These are phyloP conservation scores for Enteromius unitaeniatus DNA, from an alignment of 2,797 vertebrate genomes.

Conservation along the genomic window DNA sequence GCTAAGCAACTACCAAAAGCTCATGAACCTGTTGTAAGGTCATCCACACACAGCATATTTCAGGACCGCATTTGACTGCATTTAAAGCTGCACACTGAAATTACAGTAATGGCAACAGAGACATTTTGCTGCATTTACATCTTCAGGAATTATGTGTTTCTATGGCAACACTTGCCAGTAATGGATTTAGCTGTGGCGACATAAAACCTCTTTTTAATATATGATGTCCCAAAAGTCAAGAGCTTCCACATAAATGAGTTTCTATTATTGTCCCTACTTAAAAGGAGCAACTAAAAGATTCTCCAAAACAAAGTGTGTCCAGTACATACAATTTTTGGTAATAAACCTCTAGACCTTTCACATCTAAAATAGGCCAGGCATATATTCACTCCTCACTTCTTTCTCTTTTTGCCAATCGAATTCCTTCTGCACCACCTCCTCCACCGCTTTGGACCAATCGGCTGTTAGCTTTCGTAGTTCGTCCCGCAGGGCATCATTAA, in stretches of 20 bases:
- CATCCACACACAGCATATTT: not conserved
- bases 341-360: not conserved
- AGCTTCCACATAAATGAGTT: not conserved
- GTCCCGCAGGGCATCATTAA: constrained; percentile 80
- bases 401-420: constrained; percentile 81
- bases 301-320: not conserved
- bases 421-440: constrained; percentile 82
- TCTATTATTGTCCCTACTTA: not conserved
- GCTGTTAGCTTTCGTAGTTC: constrained; percentile 84
- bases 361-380: not conserved
- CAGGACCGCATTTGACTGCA: not conserved
- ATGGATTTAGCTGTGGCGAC: not conserved
- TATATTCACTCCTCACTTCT: constrained; percentile 71
- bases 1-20: constrained; percentile 30
- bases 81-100: not conserved
- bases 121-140: not conserved
- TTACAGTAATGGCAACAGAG: not conserved
- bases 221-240: not conserved
- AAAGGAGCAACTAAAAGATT: not conserved
- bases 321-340: not conserved
- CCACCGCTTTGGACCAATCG: constrained; percentile 84
- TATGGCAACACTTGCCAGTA: constrained; percentile 11
- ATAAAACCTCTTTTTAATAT: not conserved
- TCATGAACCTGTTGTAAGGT: not conserved
- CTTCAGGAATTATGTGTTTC: not conserved